Conservation (phyloP, 2,113 vertebrate genomes). For the Lycaon pictus region DNA sequence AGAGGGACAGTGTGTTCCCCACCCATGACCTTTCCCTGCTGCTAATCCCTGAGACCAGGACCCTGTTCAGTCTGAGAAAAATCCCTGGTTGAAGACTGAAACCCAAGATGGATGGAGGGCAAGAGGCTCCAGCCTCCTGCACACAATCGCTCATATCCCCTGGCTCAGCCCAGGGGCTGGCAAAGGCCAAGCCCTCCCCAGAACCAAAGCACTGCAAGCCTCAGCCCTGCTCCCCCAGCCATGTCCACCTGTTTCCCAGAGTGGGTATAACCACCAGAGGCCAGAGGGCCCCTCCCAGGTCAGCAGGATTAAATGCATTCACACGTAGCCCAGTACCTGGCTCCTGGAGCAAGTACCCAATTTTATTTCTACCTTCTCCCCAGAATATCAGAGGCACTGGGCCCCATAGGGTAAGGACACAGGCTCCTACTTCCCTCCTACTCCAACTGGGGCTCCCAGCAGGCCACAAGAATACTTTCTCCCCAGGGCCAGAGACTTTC, state of each 20-base stretch:
- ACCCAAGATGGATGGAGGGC: background rate
- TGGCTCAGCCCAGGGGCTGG: background rate
- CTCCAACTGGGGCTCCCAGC: background rate
- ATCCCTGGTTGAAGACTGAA: background rate
- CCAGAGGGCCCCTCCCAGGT: accelerated
- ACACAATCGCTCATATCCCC: background rate
- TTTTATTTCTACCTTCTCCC: slow-evolving; percentile 63
- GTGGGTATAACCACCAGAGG: no score
- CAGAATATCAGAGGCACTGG: background rate
- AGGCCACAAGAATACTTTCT: background rate
- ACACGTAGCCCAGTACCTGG: accelerated
- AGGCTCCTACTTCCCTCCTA: background rate
- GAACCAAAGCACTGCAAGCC: background rate
- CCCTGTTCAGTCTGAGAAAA: background rate
- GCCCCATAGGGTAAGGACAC: background rate
- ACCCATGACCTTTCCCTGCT: background rate
- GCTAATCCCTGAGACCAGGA: background rate
- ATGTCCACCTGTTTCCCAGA: accelerated
- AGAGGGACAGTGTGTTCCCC: background rate
- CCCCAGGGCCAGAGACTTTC: background rate
- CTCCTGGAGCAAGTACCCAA: background rate
- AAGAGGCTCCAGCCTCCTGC: background rate
- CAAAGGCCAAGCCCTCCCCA: background rate
- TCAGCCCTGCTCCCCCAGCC: background rate
- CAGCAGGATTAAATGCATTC: background rate